These are phyloP conservation scores for Reticulitermes lucifugus DNA, from an alignment of 2,888 invertebrate genomes.

Conservation along the genomic window DNA sequence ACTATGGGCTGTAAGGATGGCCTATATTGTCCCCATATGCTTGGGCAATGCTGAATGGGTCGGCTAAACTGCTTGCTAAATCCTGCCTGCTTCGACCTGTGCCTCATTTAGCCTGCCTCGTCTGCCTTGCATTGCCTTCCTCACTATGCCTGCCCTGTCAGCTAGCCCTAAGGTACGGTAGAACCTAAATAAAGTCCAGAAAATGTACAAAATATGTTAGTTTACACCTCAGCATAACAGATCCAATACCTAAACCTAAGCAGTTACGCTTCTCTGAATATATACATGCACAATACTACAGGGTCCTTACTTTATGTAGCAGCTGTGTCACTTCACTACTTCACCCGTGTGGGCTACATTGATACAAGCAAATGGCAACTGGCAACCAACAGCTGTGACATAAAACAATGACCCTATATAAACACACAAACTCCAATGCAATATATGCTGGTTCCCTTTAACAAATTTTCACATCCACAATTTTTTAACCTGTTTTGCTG, in stretches of 20 bases:
- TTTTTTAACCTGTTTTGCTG: not conserved
- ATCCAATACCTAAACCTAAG: constrained; percentile 32
- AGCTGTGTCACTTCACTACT: too few relatives aligned
- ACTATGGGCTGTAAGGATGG: constrained; percentile 43
- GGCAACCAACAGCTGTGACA: too few relatives aligned
- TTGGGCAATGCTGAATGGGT: constrained; percentile 40
- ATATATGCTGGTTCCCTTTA: not conserved
- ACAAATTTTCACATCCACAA: not conserved
- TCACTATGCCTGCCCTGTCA: constrained; percentile 49
- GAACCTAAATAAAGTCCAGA: constrained; percentile 52
- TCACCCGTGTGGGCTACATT: too few relatives aligned
- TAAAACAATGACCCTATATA: not conserved
- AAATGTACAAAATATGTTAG: constrained; percentile 52
- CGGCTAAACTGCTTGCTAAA: constrained; percentile 47
- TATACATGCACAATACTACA: not conserved
- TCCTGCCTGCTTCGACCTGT: constrained; percentile 43
- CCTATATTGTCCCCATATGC: constrained; percentile 44
- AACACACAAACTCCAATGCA: not conserved
- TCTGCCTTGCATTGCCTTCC: constrained; percentile 47
- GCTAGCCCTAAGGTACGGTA: constrained; percentile 51
- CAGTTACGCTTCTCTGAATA: not conserved
- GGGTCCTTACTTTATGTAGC: not conserved
- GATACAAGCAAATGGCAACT: too few relatives aligned
- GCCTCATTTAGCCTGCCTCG: constrained; percentile 48
- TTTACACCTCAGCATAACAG: constrained; percentile 45